Percentiles rank a stretch among this genome's conserved stretches.
Conservation (phyloP, 2,797 vertebrate genomes). For the Ctenochaetus hawaiiensis region DNA sequence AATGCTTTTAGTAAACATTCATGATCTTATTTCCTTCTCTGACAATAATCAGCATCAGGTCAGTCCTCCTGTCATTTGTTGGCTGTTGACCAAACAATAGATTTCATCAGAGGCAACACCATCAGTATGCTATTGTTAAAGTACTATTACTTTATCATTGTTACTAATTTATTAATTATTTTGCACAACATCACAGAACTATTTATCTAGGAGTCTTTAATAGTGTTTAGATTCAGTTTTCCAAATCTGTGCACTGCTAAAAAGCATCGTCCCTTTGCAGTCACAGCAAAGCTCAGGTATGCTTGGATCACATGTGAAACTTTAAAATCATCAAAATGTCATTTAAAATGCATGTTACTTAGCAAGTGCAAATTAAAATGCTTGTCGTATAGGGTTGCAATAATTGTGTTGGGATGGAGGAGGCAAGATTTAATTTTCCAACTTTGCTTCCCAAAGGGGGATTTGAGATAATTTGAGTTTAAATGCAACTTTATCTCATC, state of each 20-base stretch:
- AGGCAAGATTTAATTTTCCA: slow-evolving; percentile 10
- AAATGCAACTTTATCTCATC: slow-evolving; percentile 18
- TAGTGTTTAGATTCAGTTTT: slow-evolving; percentile 10
- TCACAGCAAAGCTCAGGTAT: background rate
- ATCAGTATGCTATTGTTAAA: background rate
- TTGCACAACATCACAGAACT: background rate
- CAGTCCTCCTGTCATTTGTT: slow-evolving; percentile 43
- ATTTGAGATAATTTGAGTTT: slow-evolving; percentile 17
- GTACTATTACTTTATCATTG: background rate
- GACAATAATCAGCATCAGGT: slow-evolving; percentile 55
- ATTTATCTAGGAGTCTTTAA: slow-evolving; percentile 9
- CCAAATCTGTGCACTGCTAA: slow-evolving; percentile 20
- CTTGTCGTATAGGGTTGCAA: slow-evolving; percentile 1
- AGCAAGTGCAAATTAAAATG: slow-evolving; percentile 32
- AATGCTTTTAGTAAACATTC: slow-evolving; percentile 34
- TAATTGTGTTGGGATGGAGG: slow-evolving; percentile 12
- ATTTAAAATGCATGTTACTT: slow-evolving; percentile 26
- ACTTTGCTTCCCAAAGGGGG: slow-evolving; percentile 7
- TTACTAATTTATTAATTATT: background rate
- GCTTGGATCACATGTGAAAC: slow-evolving; percentile 2
- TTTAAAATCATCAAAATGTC: slow-evolving; percentile 9
- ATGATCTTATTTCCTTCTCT: slow-evolving; percentile 32
- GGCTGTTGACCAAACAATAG: slow-evolving; percentile 42
- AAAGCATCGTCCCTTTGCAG: background rate
- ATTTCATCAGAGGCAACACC: slow-evolving; percentile 26